A percentile compares a stretch with the other conserved stretches of the same genome.
Evolutionary conservation across 2,888 invertebrate genomes (phyloP).

Genomic region (Aporophyla nigra): DNA sequence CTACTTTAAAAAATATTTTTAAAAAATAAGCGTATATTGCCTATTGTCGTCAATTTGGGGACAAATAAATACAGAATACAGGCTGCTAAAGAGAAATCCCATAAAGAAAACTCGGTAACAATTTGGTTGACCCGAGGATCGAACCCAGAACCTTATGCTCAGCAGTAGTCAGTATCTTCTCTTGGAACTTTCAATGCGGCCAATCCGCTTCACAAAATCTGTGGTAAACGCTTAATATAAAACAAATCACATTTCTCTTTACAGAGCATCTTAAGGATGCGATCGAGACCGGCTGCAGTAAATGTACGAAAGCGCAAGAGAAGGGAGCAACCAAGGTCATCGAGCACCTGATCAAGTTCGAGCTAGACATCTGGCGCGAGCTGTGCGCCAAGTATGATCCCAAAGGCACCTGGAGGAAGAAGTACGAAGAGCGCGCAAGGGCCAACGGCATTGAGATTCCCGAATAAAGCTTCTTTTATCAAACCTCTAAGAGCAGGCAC

Average conservation of each 20-base stretch:
- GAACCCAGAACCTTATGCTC: too few relatives aligned
- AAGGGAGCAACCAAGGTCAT: constrained; percentile 92
- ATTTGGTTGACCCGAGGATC: too few relatives aligned
- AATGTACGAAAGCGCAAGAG: constrained; percentile 93
- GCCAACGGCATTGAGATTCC: constrained; percentile 86
- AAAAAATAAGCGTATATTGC: too few relatives aligned
- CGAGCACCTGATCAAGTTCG: constrained; percentile 92
- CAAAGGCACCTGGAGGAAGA: constrained; percentile 91
- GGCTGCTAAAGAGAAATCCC: too few relatives aligned
- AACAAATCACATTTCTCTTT: constrained; percentile 46
- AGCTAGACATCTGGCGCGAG: constrained; percentile 92
- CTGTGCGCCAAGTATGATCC: constrained; percentile 93
- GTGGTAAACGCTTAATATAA: neutral
- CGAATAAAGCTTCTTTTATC: constrained; percentile 62
- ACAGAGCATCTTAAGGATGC: constrained; percentile 93
- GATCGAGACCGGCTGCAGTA: constrained; percentile 92
- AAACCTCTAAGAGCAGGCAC: neutral
- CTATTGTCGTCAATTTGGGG: too few relatives aligned
- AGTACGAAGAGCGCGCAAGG: constrained; percentile 91
- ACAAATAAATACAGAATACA: too few relatives aligned
- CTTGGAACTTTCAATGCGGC: neutral
- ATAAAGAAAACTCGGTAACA: too few relatives aligned
- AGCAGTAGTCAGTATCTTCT: neutral
- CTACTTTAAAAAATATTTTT: too few relatives aligned
- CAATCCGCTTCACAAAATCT: neutral